phyloP scores from a whole-genome alignment of 2,113 vertebrate species.

The Penelope pileata region DNA sequence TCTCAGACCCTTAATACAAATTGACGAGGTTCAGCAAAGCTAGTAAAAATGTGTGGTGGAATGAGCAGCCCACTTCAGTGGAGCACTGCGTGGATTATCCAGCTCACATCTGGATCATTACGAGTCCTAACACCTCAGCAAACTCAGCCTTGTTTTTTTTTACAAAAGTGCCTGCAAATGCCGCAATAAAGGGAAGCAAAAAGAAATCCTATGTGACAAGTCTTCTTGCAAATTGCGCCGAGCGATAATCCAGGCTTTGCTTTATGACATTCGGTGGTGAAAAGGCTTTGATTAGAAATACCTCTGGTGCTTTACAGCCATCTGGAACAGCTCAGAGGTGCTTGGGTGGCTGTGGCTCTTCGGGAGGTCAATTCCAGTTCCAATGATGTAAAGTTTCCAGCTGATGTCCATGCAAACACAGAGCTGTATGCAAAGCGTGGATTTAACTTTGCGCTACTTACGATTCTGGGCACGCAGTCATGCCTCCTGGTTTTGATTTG shows the following conservation, averaged over 20 bases:
- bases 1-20: not conserved
- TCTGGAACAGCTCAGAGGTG: conserved; percentile 68
- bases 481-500: conserved; percentile 45
- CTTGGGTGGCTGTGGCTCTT: conserved; percentile 61
- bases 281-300: not conserved
- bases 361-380: conserved; percentile 42
- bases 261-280: not conserved
- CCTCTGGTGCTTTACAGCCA: conserved; percentile 29
- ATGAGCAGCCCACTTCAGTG: not conserved
- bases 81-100: not conserved
- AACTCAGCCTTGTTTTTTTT: not conserved
- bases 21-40: not conserved
- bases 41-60: conserved; percentile 21
- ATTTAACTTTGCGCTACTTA: not conserved
- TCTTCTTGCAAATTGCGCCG: not conserved
- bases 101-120: conserved; percentile 4
- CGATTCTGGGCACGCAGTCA: not conserved
- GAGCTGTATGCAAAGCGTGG: not conserved
- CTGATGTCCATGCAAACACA: not conserved
- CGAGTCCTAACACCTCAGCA: not conserved
- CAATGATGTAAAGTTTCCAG: conserved; percentile 38
- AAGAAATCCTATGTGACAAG: not conserved
- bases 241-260: not conserved
- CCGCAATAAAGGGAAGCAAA: not conserved
- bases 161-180: not conserved